These are phyloP conservation scores for Mimas tiliae DNA, from an alignment of 2,888 invertebrate species.

Conservation along the genomic window DNA sequence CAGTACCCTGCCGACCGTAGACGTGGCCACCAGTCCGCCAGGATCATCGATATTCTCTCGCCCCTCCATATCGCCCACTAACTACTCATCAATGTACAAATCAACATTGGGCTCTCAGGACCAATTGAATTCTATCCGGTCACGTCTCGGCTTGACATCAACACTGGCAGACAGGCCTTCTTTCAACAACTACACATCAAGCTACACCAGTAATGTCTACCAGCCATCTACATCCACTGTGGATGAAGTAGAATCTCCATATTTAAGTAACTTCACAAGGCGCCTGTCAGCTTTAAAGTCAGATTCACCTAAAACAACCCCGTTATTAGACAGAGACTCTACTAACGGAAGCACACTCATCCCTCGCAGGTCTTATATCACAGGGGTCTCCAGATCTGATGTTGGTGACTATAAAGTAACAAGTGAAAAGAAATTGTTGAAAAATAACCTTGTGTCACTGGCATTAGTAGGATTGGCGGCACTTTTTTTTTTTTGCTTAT, in stretches of 20 bases:
- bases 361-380: constrained; percentile 71
- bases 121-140: constrained; percentile 84
- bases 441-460: constrained; percentile 87
- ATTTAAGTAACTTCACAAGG: constrained; percentile 88
- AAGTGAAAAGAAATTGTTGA: constrained; percentile 80
- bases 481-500: constrained; percentile 87
- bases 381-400: constrained; percentile 68
- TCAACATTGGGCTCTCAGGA: constrained; percentile 74
- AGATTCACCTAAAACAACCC: constrained; percentile 60
- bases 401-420: constrained; percentile 68
- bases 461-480: constrained; percentile 85
- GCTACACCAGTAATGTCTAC: constrained; percentile 45
- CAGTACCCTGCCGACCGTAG: constrained; percentile 66
- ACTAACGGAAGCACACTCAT: constrained; percentile 70
- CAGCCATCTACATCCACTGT: constrained; percentile 70
- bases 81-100: constrained; percentile 55
- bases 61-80: constrained; percentile 66
- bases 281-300: constrained; percentile 81
- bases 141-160: constrained; percentile 82
- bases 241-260: constrained; percentile 87
- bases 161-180: constrained; percentile 69
- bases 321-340: constrained; percentile 65
- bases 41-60: constrained; percentile 72
- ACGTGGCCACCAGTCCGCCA: constrained; percentile 63
- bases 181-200: constrained; percentile 59